phyloP scores from a whole-genome alignment of 1,140 invertebrate species.

The Camponotus vicinus region DNA sequence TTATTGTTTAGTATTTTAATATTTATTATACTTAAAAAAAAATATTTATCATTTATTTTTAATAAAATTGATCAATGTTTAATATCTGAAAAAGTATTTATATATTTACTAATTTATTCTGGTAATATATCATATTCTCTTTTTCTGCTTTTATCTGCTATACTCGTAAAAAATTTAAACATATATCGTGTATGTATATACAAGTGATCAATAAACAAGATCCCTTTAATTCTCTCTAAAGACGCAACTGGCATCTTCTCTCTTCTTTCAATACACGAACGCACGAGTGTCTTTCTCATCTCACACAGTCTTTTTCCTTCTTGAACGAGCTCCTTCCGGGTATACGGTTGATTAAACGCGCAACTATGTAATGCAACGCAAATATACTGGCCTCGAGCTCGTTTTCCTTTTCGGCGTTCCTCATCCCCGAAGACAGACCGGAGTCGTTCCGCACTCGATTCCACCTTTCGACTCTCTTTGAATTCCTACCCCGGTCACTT shows the following conservation, averaged over 20 bases:
- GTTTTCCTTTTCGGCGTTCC: constrained; percentile 36
- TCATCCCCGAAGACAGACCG: constrained; percentile 61
- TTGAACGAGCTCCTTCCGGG: constrained; percentile 73
- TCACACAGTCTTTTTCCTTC: constrained; percentile 61
- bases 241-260: background rate
- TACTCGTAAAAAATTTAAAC: background rate
- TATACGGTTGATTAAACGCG: constrained; percentile 85
- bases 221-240: constrained; percentile 21
- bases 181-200: too few relatives aligned
- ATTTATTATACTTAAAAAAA: background rate
- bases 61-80: background rate
- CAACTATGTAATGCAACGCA: constrained; percentile 85
- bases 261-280: background rate
- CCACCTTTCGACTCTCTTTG: constrained; percentile 83
- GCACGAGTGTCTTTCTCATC: constrained; percentile 16
- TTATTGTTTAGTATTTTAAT: background rate
- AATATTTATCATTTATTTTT: too few relatives aligned
- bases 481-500: constrained; percentile 84
- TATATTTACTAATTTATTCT: constrained; percentile 34
- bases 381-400: constrained; percentile 81
- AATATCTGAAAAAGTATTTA: background rate
- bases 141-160: background rate
- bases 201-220: background rate
- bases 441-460: constrained; percentile 80
- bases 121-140: background rate